Conservation (phyloP, 2,888 invertebrate genomes). For the Callinectes sapidus region DNA sequence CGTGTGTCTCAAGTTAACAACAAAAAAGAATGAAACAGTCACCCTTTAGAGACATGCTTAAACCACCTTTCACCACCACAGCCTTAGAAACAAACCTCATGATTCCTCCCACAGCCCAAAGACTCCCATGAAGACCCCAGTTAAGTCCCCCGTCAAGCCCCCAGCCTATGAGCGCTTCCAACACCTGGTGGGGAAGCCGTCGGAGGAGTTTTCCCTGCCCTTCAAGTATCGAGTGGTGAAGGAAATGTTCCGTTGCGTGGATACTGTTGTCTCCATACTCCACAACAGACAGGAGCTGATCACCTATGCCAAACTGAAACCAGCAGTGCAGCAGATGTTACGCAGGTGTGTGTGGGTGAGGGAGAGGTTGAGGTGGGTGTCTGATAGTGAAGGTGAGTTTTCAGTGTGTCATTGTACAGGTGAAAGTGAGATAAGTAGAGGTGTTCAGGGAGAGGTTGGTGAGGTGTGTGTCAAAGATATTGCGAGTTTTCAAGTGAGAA, state of each 20-base stretch:
- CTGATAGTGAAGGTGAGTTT: no score
- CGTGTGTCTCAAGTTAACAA: no score
- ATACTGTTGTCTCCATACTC: constrained; percentile 87
- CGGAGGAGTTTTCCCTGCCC: constrained; percentile 83
- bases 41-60: no score
- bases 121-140: constrained; percentile 74
- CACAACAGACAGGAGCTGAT: constrained; percentile 91
- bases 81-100: no score
- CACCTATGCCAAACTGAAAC: constrained; percentile 90
- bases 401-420: no score
- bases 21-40: no score
- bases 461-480: no score
- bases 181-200: constrained; percentile 79
- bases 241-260: constrained; percentile 89
- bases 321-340: constrained; percentile 90
- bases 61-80: no score
- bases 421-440: no score
- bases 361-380: neutral
- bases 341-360: constrained; percentile 76
- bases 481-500: no score
- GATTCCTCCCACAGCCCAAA: constrained; percentile 42
- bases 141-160: constrained; percentile 74
- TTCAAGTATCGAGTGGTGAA: constrained; percentile 88
- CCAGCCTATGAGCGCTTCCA: constrained; percentile 87
- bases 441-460: no score